Evolutionary conservation across 2,888 invertebrate genomes (phyloP).

Genomic region (Morpho helenor): DNA sequence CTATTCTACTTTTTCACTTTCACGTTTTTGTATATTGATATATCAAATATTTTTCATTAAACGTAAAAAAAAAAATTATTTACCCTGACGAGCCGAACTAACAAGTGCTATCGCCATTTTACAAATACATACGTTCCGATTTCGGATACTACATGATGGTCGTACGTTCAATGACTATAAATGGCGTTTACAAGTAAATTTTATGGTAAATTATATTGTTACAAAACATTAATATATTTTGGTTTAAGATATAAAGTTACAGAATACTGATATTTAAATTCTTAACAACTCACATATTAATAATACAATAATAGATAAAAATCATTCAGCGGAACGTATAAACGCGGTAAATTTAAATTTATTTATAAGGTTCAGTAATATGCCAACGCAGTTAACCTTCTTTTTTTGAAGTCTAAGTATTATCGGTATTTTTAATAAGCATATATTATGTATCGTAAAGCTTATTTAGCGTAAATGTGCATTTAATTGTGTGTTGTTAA

Average conservation of each 20-base stretch:
- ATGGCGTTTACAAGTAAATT: not conserved
- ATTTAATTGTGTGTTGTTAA: too few species aligned
- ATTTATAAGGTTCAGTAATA: too few species aligned
- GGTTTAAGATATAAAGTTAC: too few species aligned
- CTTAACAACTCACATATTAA: too few species aligned
- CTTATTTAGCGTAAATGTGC: too few species aligned
- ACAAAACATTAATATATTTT: too few species aligned
- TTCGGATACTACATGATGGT: conserved; percentile 1
- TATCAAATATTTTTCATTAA: conserved; percentile 7
- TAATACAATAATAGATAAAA: too few species aligned
- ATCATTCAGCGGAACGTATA: not conserved
- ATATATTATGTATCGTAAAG: too few species aligned
- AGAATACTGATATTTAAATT: too few species aligned
- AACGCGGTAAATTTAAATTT: conserved; percentile 4
- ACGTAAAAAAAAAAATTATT: conserved; percentile 44
- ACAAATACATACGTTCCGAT: conserved; percentile 45
- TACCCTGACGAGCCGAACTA: conserved; percentile 79
- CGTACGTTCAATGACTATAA: conserved; percentile 9
- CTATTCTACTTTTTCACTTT: not conserved
- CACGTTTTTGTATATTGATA: not conserved
- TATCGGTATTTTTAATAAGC: too few species aligned
- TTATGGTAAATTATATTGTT: not conserved
- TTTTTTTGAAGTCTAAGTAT: too few species aligned
- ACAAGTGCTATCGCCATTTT: conserved; percentile 72
- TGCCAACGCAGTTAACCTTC: too few species aligned